These are phyloP conservation scores for Cephus nigrinus DNA, from an alignment of 2,888 invertebrate genomes.

Conservation along the genomic window DNA sequence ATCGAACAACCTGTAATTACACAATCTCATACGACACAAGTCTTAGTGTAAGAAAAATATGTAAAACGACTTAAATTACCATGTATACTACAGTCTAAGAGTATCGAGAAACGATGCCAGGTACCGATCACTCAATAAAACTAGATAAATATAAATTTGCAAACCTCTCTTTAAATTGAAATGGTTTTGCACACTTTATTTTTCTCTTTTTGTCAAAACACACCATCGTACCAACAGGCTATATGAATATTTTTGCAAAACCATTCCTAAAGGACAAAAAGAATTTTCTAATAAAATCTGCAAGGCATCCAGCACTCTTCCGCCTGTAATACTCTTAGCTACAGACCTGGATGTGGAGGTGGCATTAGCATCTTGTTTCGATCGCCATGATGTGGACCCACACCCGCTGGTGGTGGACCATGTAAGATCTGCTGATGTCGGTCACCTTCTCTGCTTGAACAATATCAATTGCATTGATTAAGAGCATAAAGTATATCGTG, in stretches of 20 bases:
- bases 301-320: constrained; percentile 53
- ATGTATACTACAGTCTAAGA: constrained; percentile 53
- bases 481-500: constrained; percentile 11
- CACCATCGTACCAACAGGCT: background rate
- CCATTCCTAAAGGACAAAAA: background rate
- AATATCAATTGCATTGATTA: constrained; percentile 59
- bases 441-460: constrained; percentile 65
- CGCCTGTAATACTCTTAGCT: constrained; percentile 62
- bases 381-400: constrained; percentile 56
- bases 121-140: constrained; percentile 31
- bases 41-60: background rate
- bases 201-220: background rate
- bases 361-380: constrained; percentile 65
- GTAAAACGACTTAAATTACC: background rate
- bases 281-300: constrained; percentile 10
- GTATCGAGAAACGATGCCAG: constrained; percentile 54
- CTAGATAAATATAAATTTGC: background rate
- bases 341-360: constrained; percentile 65
- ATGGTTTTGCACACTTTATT: background rate
- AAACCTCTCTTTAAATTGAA: background rate
- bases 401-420: constrained; percentile 54
- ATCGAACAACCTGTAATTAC: background rate
- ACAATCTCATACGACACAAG: background rate
- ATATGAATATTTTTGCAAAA: background rate
- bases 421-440: constrained; percentile 59